Evolutionary conservation across 2,113 vertebrate species (phyloP), one percentile per base, ranked within the genome.

Genomic region (Cyanocitta stelleri): DNA sequence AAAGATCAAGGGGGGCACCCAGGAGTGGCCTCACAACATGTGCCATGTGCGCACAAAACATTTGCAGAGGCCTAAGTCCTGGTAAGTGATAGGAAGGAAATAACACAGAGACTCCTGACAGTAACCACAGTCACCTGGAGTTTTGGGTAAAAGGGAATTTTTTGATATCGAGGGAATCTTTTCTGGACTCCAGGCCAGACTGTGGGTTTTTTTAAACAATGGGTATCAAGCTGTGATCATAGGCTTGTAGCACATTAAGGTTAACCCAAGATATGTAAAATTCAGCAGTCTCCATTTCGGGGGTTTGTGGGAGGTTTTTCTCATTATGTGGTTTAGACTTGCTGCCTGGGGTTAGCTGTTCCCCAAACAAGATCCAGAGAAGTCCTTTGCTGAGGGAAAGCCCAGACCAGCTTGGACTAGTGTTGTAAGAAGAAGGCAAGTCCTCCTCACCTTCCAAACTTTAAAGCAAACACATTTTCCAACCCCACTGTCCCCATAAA

Each of bases 231-330:
- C 62, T 66, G 51, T 87, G 85, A 94, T 87, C 78, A 78, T 18
- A 95, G 88, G 56, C 35, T 85, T 59, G 62, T 24, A 54, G 29
- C 35, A 24, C 82, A 82, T 85, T 93, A 87, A 71, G 93, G 93
- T 93, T 95, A 95, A 90, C 78, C 90, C 55, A 91, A 93, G 66
- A 66, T 52, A 59, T 55, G 66, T 81, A 90, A 93, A 90, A 87
- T 62, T 67, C 77, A 87, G 88, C 74, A 58, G 74, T 21, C 77
- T 63, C 56, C 73, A 74, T 84, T 29, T 72, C 59, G 43, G 68
- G 90, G 81, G 87, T 93, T 87, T 80, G 84, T 54, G 77, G 77
- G 80, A 95, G 59, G 30, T 37, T 94, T 91, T 94, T 52, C 85
- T 89, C 90, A 88, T 95, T 83, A 59, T 39, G 18, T 6, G 30